Conservation (phyloP, 1,140 invertebrate genomes). For the Paraescarpia echinospica region DNA sequence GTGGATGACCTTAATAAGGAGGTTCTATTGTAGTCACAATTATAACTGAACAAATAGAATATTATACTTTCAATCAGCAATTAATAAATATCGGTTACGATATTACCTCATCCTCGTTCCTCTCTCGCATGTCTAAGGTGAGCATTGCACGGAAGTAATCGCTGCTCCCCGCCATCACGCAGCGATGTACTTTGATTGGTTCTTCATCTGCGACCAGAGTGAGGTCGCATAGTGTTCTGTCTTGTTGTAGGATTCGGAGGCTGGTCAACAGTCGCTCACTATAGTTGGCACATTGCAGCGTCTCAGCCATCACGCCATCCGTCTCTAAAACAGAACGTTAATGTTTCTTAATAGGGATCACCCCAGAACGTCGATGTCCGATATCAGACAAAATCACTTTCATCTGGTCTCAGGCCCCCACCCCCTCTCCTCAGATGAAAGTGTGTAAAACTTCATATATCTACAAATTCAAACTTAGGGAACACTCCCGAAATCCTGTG, state of each 20-base stretch:
- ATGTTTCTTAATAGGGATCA: background rate
- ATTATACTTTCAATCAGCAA: too few species aligned
- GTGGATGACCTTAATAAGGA: too few species aligned
- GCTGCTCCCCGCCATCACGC: conserved; percentile 14
- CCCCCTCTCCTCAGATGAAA: too few species aligned
- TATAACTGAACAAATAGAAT: too few species aligned
- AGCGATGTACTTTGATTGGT: background rate
- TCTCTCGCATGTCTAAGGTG: conserved; percentile 15
- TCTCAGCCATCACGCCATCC: background rate
- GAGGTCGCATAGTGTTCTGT: conserved; percentile 7
- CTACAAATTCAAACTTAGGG: too few species aligned
- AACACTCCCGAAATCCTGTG: too few species aligned
- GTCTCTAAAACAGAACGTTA: background rate
- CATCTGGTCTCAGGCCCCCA: too few species aligned
- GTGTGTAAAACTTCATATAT: too few species aligned
- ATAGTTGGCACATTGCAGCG: conserved; percentile 8
- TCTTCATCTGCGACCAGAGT: conserved; percentile 1
- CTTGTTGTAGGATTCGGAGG: background rate
- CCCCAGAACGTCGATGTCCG: too few species aligned
- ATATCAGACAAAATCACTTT: too few species aligned
- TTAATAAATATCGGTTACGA: too few species aligned
- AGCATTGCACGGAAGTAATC: conserved; percentile 14
- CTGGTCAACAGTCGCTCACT: conserved; percentile 7
- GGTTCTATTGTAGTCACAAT: background rate
- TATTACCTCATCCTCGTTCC: background rate